These are phyloP conservation scores for Choreutis nemorana DNA, from an alignment of 2,888 invertebrate species.

Conservation along the genomic window DNA sequence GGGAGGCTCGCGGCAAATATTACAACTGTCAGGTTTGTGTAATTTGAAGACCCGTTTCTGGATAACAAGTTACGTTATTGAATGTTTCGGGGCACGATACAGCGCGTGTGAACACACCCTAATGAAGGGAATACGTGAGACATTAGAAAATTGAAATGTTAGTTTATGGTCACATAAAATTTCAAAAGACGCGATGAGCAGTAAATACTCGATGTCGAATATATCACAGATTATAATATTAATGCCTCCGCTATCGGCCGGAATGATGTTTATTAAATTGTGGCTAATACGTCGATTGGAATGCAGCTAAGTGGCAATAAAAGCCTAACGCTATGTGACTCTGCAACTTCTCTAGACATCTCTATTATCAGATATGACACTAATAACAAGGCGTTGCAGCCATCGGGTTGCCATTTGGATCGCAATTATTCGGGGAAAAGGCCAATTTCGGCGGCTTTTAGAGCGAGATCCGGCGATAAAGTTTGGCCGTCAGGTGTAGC, in stretches of 20 bases:
- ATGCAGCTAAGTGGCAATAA: slow-evolving; percentile 22
- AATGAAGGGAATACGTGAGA: too few relatives aligned
- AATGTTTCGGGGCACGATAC: slow-evolving; percentile 38
- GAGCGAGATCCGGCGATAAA: slow-evolving; percentile 22
- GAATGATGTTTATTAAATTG: slow-evolving; percentile 23
- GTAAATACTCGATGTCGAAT: too few relatives aligned
- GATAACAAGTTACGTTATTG: slow-evolving; percentile 60
- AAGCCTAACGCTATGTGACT: slow-evolving; percentile 25
- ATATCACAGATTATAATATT: too few relatives aligned
- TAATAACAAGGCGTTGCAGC: slow-evolving; percentile 24
- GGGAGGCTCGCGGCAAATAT: slow-evolving; percentile 47
- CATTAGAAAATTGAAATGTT: slow-evolving; percentile 35
- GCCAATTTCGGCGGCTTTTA: slow-evolving; percentile 19
- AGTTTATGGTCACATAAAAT: too few relatives aligned
- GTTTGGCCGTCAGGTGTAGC: slow-evolving; percentile 34
- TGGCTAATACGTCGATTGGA: slow-evolving; percentile 24
- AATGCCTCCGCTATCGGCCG: slow-evolving; percentile 18
- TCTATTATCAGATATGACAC: slow-evolving; percentile 34
- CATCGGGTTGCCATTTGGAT: slow-evolving; percentile 38
- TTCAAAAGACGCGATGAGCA: too few relatives aligned
- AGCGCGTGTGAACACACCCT: slow-evolving; percentile 28
- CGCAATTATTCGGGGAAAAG: slow-evolving; percentile 30
- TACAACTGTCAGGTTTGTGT: slow-evolving; percentile 62
- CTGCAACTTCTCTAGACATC: slow-evolving; percentile 25
- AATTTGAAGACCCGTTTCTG: slow-evolving; percentile 56